phyloP scores from a whole-genome alignment of 2,113 vertebrate genomes.

The Myotis brandtii region DNA sequence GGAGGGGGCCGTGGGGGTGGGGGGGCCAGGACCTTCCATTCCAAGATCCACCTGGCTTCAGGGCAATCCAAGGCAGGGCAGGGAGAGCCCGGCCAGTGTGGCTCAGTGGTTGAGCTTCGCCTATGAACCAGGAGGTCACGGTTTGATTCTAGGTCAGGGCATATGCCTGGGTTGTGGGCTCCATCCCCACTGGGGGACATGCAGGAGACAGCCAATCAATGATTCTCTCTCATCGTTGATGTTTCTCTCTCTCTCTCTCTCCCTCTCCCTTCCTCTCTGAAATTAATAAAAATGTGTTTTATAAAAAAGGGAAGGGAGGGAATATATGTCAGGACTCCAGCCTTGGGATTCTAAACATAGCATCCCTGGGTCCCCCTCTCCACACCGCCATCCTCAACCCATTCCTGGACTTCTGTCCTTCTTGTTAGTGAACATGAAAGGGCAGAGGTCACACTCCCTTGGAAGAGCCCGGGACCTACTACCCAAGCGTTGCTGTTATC shows the following conservation, averaged over 20 bases:
- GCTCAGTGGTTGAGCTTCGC: too few relatives aligned
- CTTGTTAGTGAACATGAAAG: accelerated
- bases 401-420: not conserved
- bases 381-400: not conserved
- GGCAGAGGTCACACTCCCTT: not conserved
- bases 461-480: too few relatives aligned
- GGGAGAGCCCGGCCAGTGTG: not conserved
- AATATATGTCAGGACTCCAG: not conserved
- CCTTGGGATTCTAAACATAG: accelerated
- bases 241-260: too few relatives aligned
- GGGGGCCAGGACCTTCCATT: not conserved
- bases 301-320: too few relatives aligned
- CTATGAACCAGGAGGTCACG: too few relatives aligned
- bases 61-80: not conserved
- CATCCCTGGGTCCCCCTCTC: not conserved
- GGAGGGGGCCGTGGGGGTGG: accelerated
- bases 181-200: too few relatives aligned
- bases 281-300: too few relatives aligned
- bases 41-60: not conserved
- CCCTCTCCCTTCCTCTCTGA: too few relatives aligned
- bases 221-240: too few relatives aligned
- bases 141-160: too few relatives aligned
- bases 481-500: not conserved
- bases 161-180: too few relatives aligned
- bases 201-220: too few relatives aligned